Evolutionary conservation across 2,888 invertebrate genomes (phyloP).

Genomic region (Leucoma salicis): DNA sequence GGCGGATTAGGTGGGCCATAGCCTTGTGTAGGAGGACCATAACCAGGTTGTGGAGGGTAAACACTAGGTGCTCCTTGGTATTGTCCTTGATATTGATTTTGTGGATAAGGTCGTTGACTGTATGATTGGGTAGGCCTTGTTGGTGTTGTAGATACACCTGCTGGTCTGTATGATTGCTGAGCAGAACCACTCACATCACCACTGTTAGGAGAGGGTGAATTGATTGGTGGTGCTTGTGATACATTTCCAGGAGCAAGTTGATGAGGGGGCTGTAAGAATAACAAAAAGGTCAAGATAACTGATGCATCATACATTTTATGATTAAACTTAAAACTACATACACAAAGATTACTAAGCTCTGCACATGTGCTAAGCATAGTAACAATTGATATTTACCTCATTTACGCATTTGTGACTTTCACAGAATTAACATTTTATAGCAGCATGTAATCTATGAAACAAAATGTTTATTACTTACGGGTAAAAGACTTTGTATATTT

Average conservation of each 20-base stretch:
- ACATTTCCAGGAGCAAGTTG: slow-evolving; percentile 77
- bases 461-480: slow-evolving; percentile 83
- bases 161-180: slow-evolving; percentile 75
- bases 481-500: slow-evolving; percentile 93
- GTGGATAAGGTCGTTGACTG: slow-evolving; percentile 86
- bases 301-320: too few relatives aligned
- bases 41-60: slow-evolving; percentile 86
- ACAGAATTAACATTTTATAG: too few relatives aligned
- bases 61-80: slow-evolving; percentile 80
- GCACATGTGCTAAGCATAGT: too few relatives aligned
- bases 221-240: slow-evolving; percentile 63
- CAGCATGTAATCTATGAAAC: too few relatives aligned
- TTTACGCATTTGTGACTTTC: too few relatives aligned
- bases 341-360: too few relatives aligned
- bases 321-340: too few relatives aligned
- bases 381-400: too few relatives aligned
- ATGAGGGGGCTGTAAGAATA: slow-evolving; percentile 76
- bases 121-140: slow-evolving; percentile 86
- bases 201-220: slow-evolving; percentile 59
- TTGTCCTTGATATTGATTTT: slow-evolving; percentile 84
- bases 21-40: slow-evolving; percentile 85
- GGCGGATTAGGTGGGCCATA: slow-evolving; percentile 84
- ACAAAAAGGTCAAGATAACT: too few relatives aligned
- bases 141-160: slow-evolving; percentile 77
- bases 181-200: slow-evolving; percentile 66